Conservation (phyloP, 1,140 invertebrate species). For the Drosophila sproati region DNA sequence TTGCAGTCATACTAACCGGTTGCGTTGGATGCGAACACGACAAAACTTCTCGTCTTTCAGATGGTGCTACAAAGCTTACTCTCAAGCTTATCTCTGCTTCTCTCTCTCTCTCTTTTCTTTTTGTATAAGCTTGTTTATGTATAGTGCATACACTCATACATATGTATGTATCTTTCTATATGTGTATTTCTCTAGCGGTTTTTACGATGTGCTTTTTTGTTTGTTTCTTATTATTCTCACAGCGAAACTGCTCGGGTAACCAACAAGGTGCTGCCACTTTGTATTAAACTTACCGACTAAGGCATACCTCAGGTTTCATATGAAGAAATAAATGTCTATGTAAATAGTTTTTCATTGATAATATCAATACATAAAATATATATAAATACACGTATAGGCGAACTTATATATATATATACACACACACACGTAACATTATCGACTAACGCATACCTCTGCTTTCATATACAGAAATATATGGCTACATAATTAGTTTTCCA, state of each 20-base stretch:
- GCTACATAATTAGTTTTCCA: too few relatives aligned
- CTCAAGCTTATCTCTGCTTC: conserved; percentile 17
- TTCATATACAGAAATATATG: too few relatives aligned
- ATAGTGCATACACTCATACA: background rate
- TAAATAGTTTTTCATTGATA: conserved; percentile 11
- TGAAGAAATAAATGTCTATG: background rate
- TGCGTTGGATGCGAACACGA: conserved; percentile 19
- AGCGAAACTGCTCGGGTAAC: background rate
- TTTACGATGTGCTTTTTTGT: too few relatives aligned
- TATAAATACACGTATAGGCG: background rate
- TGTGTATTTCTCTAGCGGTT: background rate
- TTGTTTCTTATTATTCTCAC: background rate
- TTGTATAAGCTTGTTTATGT: conserved; percentile 3
- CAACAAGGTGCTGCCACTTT: conserved; percentile 20
- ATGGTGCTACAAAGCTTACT: conserved; percentile 41
- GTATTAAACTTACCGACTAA: conserved; percentile 31
- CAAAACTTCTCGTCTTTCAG: conserved; percentile 35
- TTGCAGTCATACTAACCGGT: conserved; percentile 76
- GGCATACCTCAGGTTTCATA: conserved; percentile 3
- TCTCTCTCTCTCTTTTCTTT: background rate
- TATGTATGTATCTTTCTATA: background rate
- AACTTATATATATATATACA: too few relatives aligned
- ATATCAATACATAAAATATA: background rate
- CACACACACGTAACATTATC: too few relatives aligned
- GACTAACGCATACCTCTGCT: too few relatives aligned